Evolutionary conservation across 2,113 vertebrate genomes (phyloP).

Genomic region (Gymnorhina tibicen): DNA sequence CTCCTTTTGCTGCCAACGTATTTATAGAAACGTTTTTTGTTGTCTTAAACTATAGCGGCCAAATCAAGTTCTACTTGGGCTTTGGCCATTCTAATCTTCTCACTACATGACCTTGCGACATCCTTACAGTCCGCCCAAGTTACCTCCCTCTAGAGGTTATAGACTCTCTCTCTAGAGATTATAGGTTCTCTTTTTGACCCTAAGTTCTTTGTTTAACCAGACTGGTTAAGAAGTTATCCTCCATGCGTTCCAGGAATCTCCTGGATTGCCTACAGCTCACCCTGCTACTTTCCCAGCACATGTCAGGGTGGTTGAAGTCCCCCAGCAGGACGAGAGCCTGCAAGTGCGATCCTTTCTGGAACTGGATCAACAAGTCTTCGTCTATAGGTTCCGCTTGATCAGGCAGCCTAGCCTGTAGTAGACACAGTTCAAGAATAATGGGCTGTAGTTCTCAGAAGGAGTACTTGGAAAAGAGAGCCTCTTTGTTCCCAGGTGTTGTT

Average conservation of each 20-base stretch:
- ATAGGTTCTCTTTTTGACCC: neutral
- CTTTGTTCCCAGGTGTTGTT: conserved; percentile 5
- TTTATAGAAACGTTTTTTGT: neutral
- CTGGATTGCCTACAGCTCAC: neutral
- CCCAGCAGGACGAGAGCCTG: neutral
- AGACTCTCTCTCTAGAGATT: neutral
- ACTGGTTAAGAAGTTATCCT: neutral
- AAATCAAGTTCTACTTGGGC: neutral
- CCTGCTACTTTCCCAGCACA: neutral
- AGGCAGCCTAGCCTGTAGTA: neutral
- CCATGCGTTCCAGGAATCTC: neutral
- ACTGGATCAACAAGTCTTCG: neutral
- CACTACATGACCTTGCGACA: neutral
- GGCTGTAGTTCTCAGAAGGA: neutral
- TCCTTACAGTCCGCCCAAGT: neutral
- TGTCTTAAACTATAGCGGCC: neutral
- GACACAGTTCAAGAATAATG: neutral
- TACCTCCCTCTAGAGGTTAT: neutral
- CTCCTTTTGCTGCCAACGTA: neutral
- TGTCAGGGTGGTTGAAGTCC: neutral
- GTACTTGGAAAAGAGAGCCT: conserved; percentile 5
- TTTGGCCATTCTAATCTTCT: neutral
- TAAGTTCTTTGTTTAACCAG: neutral
- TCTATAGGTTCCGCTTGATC: neutral
- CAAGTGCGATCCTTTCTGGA: neutral